Evolutionary conservation across 2,888 invertebrate species (phyloP), one percentile per base, ranked within the genome.

Genomic region (Gastracanthus pulcherrimus): DNA sequence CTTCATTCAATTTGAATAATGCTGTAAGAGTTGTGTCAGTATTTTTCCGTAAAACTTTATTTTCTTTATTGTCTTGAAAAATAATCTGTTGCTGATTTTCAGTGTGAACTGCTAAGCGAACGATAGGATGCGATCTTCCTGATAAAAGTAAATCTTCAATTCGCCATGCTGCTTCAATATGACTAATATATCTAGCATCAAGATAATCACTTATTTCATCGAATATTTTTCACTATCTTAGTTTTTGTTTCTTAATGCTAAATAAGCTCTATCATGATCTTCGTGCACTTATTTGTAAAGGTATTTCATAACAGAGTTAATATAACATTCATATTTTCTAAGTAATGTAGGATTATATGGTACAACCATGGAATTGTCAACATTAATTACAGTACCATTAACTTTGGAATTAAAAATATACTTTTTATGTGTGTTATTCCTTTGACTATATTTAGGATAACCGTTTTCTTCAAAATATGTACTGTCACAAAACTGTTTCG

Each of bases 1-100:
- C n/a, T 71, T 58, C 19, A 71, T 71, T 71, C 7, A 71, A 16
- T 71, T 58, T 29, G 26, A 71, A 58, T 26, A 38, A 55, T 7
- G 38, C 36, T 13, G 55, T 71, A 3, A 71, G 38, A 11, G 71
- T 71, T 23, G 38, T 58, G 11, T 55, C 5, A 29, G 7, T 13
- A 11, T 69, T 31, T 23, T 19, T 11, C 1, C 2, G n/a, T 19
- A 11, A 23, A 41, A 36, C 55, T 2, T 31, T 60, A 60, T 34
- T 51, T 2, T 34, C 19, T 19, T 70, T 11, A 34, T 66, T 13
- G 31, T 19, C 29, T 13, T 69, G 7, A n/a, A 23, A 71, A 38
- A 38, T 55, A 26, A 45, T 41, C 26, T 45, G 19, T 13, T 58
- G 23, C 23, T 58, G 58, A 58, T 58, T 58, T 58, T 58, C 58